Conservation (phyloP, 2,888 invertebrate species). For the Cheilosia pagana region DNA sequence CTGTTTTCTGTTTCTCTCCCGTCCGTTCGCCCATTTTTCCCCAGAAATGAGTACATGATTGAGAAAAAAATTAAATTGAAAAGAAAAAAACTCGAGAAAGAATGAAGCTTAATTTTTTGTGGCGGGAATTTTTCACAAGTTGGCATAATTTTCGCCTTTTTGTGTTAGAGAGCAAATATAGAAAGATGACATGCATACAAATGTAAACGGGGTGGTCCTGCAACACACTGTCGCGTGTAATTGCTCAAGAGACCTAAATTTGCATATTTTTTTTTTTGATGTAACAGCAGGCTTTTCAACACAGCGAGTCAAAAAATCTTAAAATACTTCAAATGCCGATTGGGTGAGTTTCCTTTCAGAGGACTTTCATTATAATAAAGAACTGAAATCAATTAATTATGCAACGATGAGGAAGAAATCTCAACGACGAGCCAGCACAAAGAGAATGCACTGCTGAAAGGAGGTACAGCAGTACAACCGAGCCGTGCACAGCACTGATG, state of each 20-base stretch:
- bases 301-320: conserved; percentile 51
- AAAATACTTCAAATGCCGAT: conserved; percentile 47
- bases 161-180: conserved; percentile 72
- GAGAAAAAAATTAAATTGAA: conserved; percentile 40
- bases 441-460: conserved; percentile 42
- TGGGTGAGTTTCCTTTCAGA: conserved; percentile 45
- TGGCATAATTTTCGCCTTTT: conserved; percentile 73
- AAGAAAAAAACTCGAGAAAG: conserved; percentile 17
- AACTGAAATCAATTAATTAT: conserved; percentile 73
- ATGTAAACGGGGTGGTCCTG: conserved; percentile 47
- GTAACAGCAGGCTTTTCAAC: too few species aligned
- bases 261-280: conserved; percentile 38
- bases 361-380: conserved; percentile 63
- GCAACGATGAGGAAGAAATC: conserved; percentile 72
- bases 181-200: conserved; percentile 72
- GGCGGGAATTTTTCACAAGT: conserved; percentile 75
- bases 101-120: conserved; percentile 69
- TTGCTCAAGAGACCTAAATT: conserved; percentile 74
- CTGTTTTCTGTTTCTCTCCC: not conserved
- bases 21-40: conserved; percentile 15
- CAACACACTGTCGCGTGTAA: conserved; percentile 57
- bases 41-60: conserved; percentile 65
- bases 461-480: conserved; percentile 7
- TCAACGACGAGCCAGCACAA: conserved; percentile 49
- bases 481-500: conserved; percentile 1